Conservation (phyloP, 1,140 invertebrate genomes). For the Saccostrea glomerata region DNA sequence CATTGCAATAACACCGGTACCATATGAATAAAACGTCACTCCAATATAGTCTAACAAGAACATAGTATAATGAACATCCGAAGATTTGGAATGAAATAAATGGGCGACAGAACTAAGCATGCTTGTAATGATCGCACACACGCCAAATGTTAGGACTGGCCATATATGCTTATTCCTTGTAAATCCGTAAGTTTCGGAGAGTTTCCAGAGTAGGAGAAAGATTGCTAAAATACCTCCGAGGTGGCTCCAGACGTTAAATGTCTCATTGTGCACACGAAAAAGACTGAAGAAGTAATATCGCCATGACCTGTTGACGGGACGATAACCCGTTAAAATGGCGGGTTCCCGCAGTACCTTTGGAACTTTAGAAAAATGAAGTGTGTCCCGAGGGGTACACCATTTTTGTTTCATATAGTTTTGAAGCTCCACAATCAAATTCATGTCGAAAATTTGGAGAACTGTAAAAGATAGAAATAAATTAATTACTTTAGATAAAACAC, state of each 20-base stretch:
- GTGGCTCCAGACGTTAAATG: constrained; percentile 77
- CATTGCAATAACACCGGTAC: constrained; percentile 64
- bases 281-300: constrained; percentile 73
- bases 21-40: constrained; percentile 70
- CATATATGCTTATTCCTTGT: constrained; percentile 58
- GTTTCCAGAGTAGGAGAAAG: constrained; percentile 55
- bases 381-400: constrained; percentile 33
- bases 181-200: constrained; percentile 59
- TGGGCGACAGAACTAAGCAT: constrained; percentile 68
- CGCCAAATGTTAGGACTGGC: constrained; percentile 62
- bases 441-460: neutral
- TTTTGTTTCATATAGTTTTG: constrained; percentile 8
- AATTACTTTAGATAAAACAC: too few relatives aligned
- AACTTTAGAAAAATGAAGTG: constrained; percentile 63
- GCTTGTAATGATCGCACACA: constrained; percentile 61
- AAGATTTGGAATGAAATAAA: constrained; percentile 71
- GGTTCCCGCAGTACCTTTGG: constrained; percentile 71
- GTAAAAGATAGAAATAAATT: neutral
- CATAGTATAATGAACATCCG: constrained; percentile 69
- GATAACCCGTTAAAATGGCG: constrained; percentile 72
- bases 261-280: constrained; percentile 77
- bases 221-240: constrained; percentile 68
- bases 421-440: neutral
- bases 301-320: constrained; percentile 70
- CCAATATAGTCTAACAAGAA: constrained; percentile 75